Base-by-base conservation (phyloP, 2,888 invertebrate species). In the Dynastes tityus region DNA sequence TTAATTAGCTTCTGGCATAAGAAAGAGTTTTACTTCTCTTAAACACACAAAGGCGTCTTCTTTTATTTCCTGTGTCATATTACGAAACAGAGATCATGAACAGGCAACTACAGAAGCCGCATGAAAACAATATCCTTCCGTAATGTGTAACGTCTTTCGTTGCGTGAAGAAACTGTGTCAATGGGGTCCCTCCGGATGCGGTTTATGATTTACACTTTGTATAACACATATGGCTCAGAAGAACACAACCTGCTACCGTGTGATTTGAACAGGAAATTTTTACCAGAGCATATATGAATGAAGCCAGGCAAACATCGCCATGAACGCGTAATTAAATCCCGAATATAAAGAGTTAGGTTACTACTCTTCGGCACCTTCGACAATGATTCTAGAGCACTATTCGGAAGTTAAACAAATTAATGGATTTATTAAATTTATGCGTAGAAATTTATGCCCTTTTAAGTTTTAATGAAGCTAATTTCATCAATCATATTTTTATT, bases 231-330 rank as follows among this genome's bases (percentile, higher is more conserved):
- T 58, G 61, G 22, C 11, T 61, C 22, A 16, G 22, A 58, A 61
- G 73, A 27, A 73, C 49, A 51, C 73, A 73, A 73, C 73, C 73
- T 73, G 73, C 61, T 49, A 61, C 58, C 45, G 73, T 73, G 61
- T 73, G 61, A 61, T 73, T 73, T 73, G 61, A 73, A 61, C 73
- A 73, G 61, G 73, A 73, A 73, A 73, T 73, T 61, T 61, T 61
- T 45, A 1, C 71, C 11, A 40, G 68, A 27, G 32, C 32, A 16
- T 11, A 16, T 29, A 55, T 22, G 61, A 61, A 58, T 45, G 61
- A 73, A 73, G 61, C 73, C 73, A 32, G 55, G 55, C 70, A 45
- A 73, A 45, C 27, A 40, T 71, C 58, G 27, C 16, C 27, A 40
- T 22, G 73, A 58, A 45, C 45, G 61, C 61, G 58, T 73, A 73